Conservation (phyloP, 2,888 invertebrate species). For the Busseola fusca region DNA sequence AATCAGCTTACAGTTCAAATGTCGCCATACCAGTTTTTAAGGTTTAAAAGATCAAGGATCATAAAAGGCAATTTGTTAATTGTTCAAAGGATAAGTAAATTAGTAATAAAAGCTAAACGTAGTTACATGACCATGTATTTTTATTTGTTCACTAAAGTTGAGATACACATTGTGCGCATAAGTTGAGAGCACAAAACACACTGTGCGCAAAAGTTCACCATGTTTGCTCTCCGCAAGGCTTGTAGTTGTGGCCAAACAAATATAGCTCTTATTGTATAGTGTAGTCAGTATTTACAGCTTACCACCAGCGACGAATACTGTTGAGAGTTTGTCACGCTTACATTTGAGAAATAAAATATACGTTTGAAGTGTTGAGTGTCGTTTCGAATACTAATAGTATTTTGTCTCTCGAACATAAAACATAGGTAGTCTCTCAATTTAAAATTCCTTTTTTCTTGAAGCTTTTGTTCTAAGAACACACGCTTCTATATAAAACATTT, state of each 20-base stretch:
- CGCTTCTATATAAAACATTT: neutral
- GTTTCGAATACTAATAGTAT: conserved; percentile 30
- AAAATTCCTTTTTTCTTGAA: neutral
- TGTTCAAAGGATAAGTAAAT: conserved; percentile 41
- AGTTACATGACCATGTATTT: conserved; percentile 43
- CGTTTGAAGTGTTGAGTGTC: conserved; percentile 14
- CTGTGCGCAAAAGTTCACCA: conserved; percentile 47
- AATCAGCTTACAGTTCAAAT: neutral
- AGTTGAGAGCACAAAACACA: conserved; percentile 45
- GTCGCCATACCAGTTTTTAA: neutral
- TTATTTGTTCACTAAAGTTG: conserved; percentile 48
- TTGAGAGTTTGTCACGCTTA: conserved; percentile 30
- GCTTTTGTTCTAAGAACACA: too few species aligned
- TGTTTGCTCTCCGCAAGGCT: conserved; percentile 39
- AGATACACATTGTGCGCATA: conserved; percentile 40
- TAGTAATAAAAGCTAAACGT: conserved; percentile 40
- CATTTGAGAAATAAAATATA: conserved; percentile 33
- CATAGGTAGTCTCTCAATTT: neutral
- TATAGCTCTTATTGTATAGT: conserved; percentile 45
- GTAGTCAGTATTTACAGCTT: conserved; percentile 38
- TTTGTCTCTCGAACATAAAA: neutral
- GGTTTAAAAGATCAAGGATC: conserved; percentile 31
- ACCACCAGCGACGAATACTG: conserved; percentile 34
- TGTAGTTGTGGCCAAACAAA: conserved; percentile 45
- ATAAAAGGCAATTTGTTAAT: conserved; percentile 54